Base-by-base conservation (phyloP, 1,140 invertebrate genomes). In the Drosophila pallidifrons region DNA sequence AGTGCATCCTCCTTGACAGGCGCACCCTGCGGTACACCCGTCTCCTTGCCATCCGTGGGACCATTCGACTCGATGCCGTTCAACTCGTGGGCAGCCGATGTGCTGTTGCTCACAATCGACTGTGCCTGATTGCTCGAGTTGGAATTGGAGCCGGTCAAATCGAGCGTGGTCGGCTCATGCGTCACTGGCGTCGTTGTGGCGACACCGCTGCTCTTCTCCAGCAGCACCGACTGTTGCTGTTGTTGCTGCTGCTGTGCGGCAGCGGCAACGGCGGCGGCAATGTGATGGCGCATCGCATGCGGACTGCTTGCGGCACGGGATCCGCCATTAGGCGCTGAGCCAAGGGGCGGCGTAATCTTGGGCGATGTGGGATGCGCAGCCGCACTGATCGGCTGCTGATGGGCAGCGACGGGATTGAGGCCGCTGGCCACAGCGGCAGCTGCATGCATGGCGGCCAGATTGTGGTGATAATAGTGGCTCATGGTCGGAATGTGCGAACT, bases 71-170 rank as follows among this genome's bases (percentile, higher is more conserved):
- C 82, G n/a, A 81, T 70, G 6, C 88, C 80, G 3, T 89, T 82
- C 0, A 90, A 49, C 46, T 91, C 89, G 16, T 91, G 89, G 11
- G 57, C 52, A 1, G 64, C 57, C 0, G 85, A 59, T 8, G 58
- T 85, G 6, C 89, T 73, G 54, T 80, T 92, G 54, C 88, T 88
- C 5, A 83, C 70, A 6, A 77, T 85, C 1, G 91, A 92, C 13
- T 90, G 76, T 0, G 89, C 79, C 70, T 91, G 88, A 51, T 90
- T 87, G 54, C 89, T 91, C 10, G 91, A 91, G 41, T 92, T 92
- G 8, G 91, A 92, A 47, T 92, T 91, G 25, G 89, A 91, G 10
- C 91, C 91, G 8, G 91, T 92, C 15, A 92, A 32, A 66, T 92
- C 91, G n/a, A 92, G 59, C 4, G 91, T 92, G 13, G 91, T 54